These are phyloP conservation scores for Temnothorax longispinosus DNA, from an alignment of 1,140 invertebrate species.

Conservation along the genomic window DNA sequence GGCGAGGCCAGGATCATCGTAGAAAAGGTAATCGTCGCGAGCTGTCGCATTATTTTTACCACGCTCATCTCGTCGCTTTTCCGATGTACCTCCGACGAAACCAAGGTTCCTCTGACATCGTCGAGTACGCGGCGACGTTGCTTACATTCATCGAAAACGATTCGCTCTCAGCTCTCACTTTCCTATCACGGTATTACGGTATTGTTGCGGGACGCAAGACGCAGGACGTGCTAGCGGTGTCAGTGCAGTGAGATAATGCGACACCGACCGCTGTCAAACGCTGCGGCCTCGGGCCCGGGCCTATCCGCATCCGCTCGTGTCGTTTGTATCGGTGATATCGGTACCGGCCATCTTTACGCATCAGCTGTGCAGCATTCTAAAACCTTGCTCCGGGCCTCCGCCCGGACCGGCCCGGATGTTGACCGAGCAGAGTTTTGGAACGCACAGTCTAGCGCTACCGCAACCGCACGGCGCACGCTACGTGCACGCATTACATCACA, in stretches of 20 bases:
- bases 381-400: not conserved
- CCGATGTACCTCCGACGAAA: not conserved
- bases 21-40: not conserved
- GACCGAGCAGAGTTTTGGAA: not conserved
- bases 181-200: not conserved
- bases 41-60: not conserved
- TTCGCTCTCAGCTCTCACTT: not conserved
- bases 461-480: too few relatives aligned
- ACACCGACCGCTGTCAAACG: not conserved
- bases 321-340: not conserved
- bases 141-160: not conserved
- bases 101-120: not conserved
- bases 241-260: too few relatives aligned
- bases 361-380: conserved; percentile 27
- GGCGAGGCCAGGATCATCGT: not conserved
- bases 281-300: not conserved
- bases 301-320: conserved; percentile 23
- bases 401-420: too few relatives aligned
- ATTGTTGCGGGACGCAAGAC: too few relatives aligned
- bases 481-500: too few relatives aligned
- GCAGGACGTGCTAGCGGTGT: too few relatives aligned
- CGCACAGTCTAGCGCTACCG: not conserved
- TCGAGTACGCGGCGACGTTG: not conserved
- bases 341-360: conserved; percentile 37
- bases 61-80: not conserved